A percentile compares a stretch with the other conserved stretches of the same genome.
Conservation (phyloP, 2,888 invertebrate genomes). For the Calameuta filiformis region DNA sequence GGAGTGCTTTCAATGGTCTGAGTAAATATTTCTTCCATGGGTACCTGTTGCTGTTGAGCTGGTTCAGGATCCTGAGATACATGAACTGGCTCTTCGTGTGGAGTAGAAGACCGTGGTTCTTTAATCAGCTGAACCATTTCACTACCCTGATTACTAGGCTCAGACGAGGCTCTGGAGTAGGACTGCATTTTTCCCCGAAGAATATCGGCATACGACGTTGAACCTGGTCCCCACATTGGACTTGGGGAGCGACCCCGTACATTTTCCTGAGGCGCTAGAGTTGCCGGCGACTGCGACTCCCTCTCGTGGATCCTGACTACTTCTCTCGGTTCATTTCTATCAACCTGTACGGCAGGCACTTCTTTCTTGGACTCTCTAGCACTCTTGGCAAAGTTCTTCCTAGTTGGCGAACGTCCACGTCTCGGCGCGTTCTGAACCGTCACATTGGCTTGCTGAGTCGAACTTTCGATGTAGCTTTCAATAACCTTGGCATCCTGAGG, state of each 20-base stretch:
- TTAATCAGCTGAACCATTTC: slow-evolving; percentile 37
- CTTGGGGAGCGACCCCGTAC: slow-evolving; percentile 72
- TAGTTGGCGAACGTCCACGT: slow-evolving; percentile 69
- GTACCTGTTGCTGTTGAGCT: not conserved
- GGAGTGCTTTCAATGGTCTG: not conserved
- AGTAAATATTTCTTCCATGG: not conserved
- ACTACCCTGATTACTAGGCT: slow-evolving; percentile 28
- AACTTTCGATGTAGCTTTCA: not conserved
- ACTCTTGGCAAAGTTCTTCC: slow-evolving; percentile 37
- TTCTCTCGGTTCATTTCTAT: slow-evolving; percentile 13
- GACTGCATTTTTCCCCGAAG: slow-evolving; percentile 69
- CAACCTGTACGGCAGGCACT: slow-evolving; percentile 16
- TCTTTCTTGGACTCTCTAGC: slow-evolving; percentile 7
- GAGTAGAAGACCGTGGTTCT: slow-evolving; percentile 6
- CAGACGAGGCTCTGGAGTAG: slow-evolving; percentile 10
- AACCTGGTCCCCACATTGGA: slow-evolving; percentile 80
- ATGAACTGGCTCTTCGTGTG: not conserved
- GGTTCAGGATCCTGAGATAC: not conserved
- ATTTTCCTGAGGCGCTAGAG: slow-evolving; percentile 48
- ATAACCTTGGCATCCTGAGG: slow-evolving; percentile 6
- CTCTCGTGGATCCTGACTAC: not conserved
- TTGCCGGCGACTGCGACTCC: slow-evolving; percentile 10
- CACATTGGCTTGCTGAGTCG: not conserved
- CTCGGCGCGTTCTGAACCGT: slow-evolving; percentile 57
- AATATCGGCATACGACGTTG: slow-evolving; percentile 83